Evolutionary conservation across 2,797 vertebrate species (phyloP).

Genomic region (Rhodeus uyekii): DNA sequence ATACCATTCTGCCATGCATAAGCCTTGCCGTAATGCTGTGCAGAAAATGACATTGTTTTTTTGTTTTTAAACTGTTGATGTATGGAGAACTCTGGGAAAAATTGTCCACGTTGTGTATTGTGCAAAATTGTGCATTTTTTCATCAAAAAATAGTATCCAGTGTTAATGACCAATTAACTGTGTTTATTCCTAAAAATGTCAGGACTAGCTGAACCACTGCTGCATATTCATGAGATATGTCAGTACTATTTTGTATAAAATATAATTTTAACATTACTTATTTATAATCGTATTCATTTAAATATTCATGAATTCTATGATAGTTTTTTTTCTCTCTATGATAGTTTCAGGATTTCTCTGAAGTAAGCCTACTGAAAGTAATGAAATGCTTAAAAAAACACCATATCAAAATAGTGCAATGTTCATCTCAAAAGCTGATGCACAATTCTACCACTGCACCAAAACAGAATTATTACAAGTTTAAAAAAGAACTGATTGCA

Average conservation of each 20-base stretch:
- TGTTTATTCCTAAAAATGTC: constrained; percentile 18
- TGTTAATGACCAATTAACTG: constrained; percentile 30
- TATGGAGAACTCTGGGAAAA: not conserved
- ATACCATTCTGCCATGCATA: constrained; percentile 5
- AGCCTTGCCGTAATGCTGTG: not conserved
- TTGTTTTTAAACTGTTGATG: not conserved
- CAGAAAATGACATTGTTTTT: not conserved
- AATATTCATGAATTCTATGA: not conserved
- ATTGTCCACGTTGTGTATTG: not conserved
- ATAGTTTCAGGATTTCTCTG: not conserved
- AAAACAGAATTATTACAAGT: not conserved
- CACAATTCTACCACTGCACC: not conserved
- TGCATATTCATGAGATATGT: not conserved
- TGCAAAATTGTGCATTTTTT: not conserved
- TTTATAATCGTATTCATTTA: not conserved
- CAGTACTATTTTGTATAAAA: not conserved
- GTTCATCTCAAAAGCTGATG: not conserved
- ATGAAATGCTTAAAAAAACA: not conserved
- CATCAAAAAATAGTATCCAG: not conserved
- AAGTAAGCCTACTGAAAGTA: not conserved
- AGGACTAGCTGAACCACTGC: constrained; percentile 13
- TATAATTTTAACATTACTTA: not conserved
- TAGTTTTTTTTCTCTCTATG: not conserved
- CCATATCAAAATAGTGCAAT: not conserved
- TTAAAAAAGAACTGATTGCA: not conserved